Percentiles rank a stretch among this genome's conserved stretches.
Evolutionary conservation across 2,113 vertebrate genomes (phyloP).

Genomic region (Cnemophilus loriae): DNA sequence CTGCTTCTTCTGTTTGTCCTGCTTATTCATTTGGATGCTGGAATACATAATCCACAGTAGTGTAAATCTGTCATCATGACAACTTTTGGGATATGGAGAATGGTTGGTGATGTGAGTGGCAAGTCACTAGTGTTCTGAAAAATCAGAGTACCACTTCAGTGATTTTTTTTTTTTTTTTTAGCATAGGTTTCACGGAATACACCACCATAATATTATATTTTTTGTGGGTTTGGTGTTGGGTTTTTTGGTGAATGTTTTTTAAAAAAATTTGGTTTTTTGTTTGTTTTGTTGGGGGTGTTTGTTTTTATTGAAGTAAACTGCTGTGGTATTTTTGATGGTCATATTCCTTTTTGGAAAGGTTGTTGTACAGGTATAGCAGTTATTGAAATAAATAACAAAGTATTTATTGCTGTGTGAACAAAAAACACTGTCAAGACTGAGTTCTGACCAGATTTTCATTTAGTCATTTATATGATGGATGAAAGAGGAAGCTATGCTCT

Average conservation of each 20-base stretch:
- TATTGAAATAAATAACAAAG: not conserved
- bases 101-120: not conserved
- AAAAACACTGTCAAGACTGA: not conserved
- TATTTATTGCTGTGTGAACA: not conserved
- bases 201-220: not conserved
- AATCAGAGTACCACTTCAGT: not conserved
- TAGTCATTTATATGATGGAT: not conserved
- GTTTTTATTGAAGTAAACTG: not conserved
- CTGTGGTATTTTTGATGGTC: not conserved
- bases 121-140: not conserved
- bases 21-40: not conserved
- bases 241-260: not conserved
- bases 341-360: accelerated
- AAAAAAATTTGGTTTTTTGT: not conserved
- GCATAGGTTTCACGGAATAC: not conserved
- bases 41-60: not conserved
- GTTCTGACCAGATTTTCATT: not conserved
- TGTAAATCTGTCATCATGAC: not conserved
- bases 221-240: not conserved
- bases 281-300: not conserved
- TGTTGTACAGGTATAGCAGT: not conserved
- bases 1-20: not conserved
- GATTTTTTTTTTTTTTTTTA: not conserved
- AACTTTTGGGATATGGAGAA: not conserved
- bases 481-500: not conserved